Conservation (phyloP, 2,113 vertebrate species). For the Echinops telfairi region DNA sequence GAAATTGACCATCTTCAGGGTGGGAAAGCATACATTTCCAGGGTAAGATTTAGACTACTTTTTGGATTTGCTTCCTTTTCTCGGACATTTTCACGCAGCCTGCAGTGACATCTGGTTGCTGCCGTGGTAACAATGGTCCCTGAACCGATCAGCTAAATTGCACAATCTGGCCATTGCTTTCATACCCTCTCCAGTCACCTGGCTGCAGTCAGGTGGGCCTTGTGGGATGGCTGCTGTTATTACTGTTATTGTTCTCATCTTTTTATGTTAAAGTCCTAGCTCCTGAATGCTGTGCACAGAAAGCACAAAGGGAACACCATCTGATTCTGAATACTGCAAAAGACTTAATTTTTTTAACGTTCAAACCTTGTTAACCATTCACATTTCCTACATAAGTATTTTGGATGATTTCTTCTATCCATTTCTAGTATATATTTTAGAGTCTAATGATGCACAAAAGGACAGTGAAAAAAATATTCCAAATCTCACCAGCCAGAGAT, state of each 20-base stretch:
- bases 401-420: background rate
- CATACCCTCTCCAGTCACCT: background rate
- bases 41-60: background rate
- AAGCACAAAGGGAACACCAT: background rate
- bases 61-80: conserved; percentile 36
- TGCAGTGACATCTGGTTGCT: conserved; percentile 76
- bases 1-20: background rate
- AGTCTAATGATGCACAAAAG: background rate
- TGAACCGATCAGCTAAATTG: background rate
- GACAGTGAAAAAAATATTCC: conserved; percentile 9
- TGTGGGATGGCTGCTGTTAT: background rate
- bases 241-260: background rate
- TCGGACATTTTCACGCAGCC: conserved; percentile 53
- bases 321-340: background rate
- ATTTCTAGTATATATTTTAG: background rate
- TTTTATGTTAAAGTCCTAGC: conserved; percentile 4
- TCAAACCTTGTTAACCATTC: background rate
- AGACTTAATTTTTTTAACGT: background rate
- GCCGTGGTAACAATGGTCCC: background rate
- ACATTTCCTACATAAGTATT: background rate
- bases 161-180: background rate
- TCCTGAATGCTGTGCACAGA: conserved; percentile 5
- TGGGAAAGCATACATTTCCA: conserved; percentile 36
- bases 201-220: background rate
- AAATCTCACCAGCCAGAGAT: background rate